Base-by-base conservation (phyloP, 2,797 vertebrate genomes). In the Poecile montanus region DNA sequence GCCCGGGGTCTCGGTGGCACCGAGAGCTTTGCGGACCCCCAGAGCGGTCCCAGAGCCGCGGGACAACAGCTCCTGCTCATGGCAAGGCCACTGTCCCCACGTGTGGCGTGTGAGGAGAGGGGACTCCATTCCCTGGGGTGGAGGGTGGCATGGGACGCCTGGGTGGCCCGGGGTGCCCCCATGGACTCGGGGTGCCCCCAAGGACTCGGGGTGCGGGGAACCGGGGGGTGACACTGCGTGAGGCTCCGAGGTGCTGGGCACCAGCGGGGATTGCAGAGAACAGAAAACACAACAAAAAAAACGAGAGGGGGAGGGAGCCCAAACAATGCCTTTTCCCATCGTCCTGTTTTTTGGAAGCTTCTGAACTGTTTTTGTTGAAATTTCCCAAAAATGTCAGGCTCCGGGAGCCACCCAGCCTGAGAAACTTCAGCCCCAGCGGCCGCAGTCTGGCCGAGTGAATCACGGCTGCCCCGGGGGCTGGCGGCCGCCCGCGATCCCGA, bases 301-400 rank as follows among this genome's bases (percentile, higher is more conserved):
- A 2, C 30, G 60, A 4, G 79, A 84, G 82, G 40, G 10, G 91
- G 89, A 82, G 86, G 75, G 45, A 74, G 76, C 18, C 57, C 56
- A 27, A 85, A 73, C 93, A 73, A 88, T 90, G 93, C 79, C 42
- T 91, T 88, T 95, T 94, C 93, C 93, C 93, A 91, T 88, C 88
- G 60, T 72, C 90, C 88, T 58, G 85, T 32, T 91, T 91, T 91
- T 95, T 94, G 93, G 93, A 96, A 95, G 88, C 93, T 91, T 88
- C 95, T 77, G 96, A 94, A 88, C 16, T 91, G 93, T 91, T 94
- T 95, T 54, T 91, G 82, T 95, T 93, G 96, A 94, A 94, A 95
- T 90, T 94, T 95, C 95, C 95, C 91, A 88, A 93, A 93, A 86
- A 74, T 74, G 85, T 94, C 90, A 93, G 93, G 88, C 93, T 83